Conservation (phyloP, 1,140 invertebrate genomes). For the Drosophila arizonae region DNA sequence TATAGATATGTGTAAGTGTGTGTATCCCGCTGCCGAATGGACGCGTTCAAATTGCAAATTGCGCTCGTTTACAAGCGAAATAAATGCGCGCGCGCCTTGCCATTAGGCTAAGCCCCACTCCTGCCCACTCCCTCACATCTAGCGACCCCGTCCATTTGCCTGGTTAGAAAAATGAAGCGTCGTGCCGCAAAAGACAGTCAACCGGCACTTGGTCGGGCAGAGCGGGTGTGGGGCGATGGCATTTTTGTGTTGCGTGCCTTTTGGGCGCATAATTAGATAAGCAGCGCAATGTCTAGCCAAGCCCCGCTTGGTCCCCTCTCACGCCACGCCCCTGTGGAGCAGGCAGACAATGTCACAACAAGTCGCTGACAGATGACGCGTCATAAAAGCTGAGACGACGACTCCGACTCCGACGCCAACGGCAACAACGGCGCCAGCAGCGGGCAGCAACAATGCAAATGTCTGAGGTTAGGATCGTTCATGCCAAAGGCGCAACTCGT, state of each 20-base stretch:
- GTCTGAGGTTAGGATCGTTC: slow-evolving; percentile 58
- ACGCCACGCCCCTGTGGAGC: background rate
- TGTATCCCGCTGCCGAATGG: slow-evolving; percentile 36
- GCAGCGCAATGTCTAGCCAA: slow-evolving; percentile 51
- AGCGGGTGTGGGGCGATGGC: background rate
- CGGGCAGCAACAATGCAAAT: slow-evolving; percentile 62
- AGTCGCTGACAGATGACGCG: slow-evolving; percentile 76
- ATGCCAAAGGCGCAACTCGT: slow-evolving; percentile 17
- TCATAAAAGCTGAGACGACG: slow-evolving; percentile 60
- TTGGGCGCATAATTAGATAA: slow-evolving; percentile 75
- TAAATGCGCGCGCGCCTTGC: slow-evolving; percentile 60
- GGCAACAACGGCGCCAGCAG: slow-evolving; percentile 3
- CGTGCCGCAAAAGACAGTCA: slow-evolving; percentile 71
- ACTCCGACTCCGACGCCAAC: background rate
- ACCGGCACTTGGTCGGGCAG: slow-evolving; percentile 21
- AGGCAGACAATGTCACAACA: slow-evolving; percentile 56
- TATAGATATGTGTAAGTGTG: background rate
- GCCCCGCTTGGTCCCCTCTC: background rate
- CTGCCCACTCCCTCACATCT: background rate
- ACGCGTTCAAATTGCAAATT: slow-evolving; percentile 76
- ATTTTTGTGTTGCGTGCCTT: slow-evolving; percentile 71
- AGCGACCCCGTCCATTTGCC: slow-evolving; percentile 6
- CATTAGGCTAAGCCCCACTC: slow-evolving; percentile 44
- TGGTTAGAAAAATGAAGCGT: slow-evolving; percentile 74
- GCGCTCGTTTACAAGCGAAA: slow-evolving; percentile 73